These are phyloP conservation scores for Aurelia coerulea DNA, from an alignment of 30 jellyfish, hydroid and myxozoan species.

Conservation along the genomic window DNA sequence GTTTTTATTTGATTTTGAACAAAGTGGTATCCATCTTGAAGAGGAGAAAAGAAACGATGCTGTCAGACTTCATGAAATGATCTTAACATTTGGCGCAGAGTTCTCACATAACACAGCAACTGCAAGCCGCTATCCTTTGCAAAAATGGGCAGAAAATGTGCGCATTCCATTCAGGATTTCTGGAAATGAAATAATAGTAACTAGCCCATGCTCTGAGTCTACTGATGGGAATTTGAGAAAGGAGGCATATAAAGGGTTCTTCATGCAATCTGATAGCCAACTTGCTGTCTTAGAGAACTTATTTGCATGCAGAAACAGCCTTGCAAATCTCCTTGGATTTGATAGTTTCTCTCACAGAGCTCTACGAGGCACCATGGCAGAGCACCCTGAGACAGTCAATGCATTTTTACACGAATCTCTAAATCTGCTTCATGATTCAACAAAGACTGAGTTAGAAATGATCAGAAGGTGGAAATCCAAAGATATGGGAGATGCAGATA, in stretches of 20 bases:
- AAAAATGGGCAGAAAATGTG: slow-evolving; percentile 75
- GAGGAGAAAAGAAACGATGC: slow-evolving; percentile 56
- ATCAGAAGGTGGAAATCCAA: slow-evolving; percentile 59
- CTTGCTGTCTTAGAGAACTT: slow-evolving; percentile 57
- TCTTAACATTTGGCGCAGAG: slow-evolving; percentile 77
- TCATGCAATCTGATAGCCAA: slow-evolving; percentile 67
- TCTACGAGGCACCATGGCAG: slow-evolving; percentile 89
- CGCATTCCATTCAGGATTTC: slow-evolving; percentile 65
- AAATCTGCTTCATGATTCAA: slow-evolving; percentile 42
- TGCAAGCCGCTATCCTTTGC: slow-evolving; percentile 60
- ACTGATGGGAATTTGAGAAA: slow-evolving; percentile 61
- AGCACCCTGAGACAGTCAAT: slow-evolving; percentile 79
- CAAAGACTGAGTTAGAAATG: slow-evolving; percentile 54
- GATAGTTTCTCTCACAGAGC: slow-evolving; percentile 79
- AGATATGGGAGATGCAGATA: slow-evolving; percentile 11
- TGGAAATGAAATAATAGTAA: slow-evolving; percentile 47
- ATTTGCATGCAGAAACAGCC: slow-evolving; percentile 65
- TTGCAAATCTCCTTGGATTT: slow-evolving; percentile 88
- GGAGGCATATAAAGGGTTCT: slow-evolving; percentile 75
- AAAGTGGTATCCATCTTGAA: slow-evolving; percentile 95
- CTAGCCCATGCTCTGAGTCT: slow-evolving; percentile 70
- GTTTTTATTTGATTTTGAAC: slow-evolving; percentile 93
- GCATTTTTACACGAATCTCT: slow-evolving; percentile 64
- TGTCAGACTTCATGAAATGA: slow-evolving; percentile 79
- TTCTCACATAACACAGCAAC: slow-evolving; percentile 62